Evolutionary conservation across 2,113 vertebrate genomes (phyloP).

Genomic region (Dryoscopus gambensis): DNA sequence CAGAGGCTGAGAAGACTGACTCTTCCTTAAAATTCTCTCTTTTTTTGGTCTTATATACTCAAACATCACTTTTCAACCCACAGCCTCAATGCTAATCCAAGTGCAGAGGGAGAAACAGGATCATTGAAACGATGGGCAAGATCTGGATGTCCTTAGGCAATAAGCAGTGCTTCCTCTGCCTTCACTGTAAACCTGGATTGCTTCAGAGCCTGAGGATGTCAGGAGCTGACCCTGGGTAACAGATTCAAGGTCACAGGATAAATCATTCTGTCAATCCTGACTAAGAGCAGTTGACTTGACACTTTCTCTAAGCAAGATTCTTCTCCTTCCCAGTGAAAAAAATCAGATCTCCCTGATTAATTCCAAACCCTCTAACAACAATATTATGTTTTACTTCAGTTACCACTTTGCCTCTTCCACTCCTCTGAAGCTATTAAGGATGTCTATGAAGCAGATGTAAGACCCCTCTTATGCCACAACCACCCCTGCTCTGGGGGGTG

Average conservation of each 20-base stretch:
- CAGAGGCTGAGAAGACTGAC: not conserved
- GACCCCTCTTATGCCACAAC: not conserved
- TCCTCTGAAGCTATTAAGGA: not conserved
- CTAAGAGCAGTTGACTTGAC: not conserved
- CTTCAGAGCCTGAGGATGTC: not conserved
- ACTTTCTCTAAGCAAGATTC: not conserved
- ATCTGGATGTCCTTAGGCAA: not conserved
- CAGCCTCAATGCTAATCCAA: not conserved
- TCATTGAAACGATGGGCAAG: not conserved
- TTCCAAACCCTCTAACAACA: not conserved
- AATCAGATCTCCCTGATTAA: not conserved
- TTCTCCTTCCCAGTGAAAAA: not conserved
- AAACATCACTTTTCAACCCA: not conserved
- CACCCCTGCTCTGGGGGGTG: not conserved
- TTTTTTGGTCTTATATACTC: not conserved
- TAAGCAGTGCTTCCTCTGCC: not conserved
- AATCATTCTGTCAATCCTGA: not conserved
- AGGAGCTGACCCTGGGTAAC: not conserved
- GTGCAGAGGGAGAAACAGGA: not conserved
- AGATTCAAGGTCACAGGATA: constrained; percentile 24
- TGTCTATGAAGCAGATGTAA: not conserved
- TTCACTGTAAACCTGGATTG: not conserved
- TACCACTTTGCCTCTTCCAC: not conserved
- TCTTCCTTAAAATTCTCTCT: not conserved
- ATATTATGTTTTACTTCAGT: not conserved